A percentile compares a stretch with the other conserved stretches of the same genome.
Conservation (phyloP, 2,888 invertebrate species). For the Apodemia hepburni region DNA sequence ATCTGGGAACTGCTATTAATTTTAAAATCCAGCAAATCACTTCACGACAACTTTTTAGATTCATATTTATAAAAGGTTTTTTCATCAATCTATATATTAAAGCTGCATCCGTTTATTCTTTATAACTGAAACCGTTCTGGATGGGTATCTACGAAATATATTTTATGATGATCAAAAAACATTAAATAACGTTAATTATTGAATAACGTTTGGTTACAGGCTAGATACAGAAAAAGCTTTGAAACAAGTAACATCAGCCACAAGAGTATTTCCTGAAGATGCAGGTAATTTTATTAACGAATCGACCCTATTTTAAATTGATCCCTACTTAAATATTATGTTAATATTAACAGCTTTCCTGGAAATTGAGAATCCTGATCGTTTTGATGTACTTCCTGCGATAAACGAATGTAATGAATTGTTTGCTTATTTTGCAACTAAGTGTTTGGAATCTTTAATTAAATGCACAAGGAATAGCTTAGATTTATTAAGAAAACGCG, state of each 20-base stretch:
- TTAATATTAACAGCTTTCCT: conserved; percentile 73
- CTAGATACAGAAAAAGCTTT: conserved; percentile 81
- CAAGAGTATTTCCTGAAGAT: conserved; percentile 77
- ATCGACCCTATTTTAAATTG: background rate
- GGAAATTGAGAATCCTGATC: conserved; percentile 81
- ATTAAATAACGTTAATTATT: no score
- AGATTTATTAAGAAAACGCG: conserved; percentile 84
- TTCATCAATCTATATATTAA: no score
- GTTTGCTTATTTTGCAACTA: conserved; percentile 89
- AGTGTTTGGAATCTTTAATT: conserved; percentile 86
- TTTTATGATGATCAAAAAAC: no score
- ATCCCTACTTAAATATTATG: background rate
- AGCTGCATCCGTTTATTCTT: no score
- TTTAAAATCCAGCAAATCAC: no score
- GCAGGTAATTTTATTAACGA: conserved; percentile 61
- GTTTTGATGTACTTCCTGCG: conserved; percentile 79
- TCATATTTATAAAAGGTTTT: no score
- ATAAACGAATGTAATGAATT: conserved; percentile 90
- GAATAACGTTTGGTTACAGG: conserved; percentile 40
- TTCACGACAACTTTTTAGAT: no score
- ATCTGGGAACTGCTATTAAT: no score
- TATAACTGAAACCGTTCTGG: no score
- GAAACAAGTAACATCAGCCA: conserved; percentile 81
- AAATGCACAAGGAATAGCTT: conserved; percentile 87
- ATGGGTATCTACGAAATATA: no score